phyloP scores from a whole-genome alignment of 1,140 invertebrate species.

The Carposina sasakii region DNA sequence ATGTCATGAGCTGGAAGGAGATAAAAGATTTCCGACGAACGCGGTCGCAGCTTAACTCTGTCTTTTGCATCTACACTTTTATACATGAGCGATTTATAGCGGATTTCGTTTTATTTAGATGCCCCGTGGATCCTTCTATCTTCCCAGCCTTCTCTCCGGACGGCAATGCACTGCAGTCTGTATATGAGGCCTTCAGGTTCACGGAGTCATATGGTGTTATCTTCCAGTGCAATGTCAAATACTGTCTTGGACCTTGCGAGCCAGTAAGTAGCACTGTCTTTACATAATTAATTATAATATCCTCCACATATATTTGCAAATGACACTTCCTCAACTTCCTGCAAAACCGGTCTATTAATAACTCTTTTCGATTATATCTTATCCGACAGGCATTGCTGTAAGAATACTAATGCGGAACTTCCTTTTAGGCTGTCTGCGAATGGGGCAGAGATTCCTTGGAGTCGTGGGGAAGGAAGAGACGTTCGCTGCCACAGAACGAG shows the following conservation, averaged over 20 bases:
- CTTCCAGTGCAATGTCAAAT: slow-evolving; percentile 98
- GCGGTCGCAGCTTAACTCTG: no score
- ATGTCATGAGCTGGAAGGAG: no score
- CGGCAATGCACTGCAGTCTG: slow-evolving; percentile 89
- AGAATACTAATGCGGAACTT: no score
- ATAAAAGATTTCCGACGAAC: no score
- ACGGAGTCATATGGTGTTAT: slow-evolving; percentile 97
- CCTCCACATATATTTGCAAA: no score
- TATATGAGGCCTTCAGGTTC: slow-evolving; percentile 96
- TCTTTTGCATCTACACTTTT: no score
- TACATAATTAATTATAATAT: no score
- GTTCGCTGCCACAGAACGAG: slow-evolving; percentile 74
- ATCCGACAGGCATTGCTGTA: no score
- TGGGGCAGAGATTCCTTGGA: slow-evolving; percentile 90
- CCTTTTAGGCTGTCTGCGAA: slow-evolving; percentile 85
- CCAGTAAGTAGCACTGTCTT: slow-evolving; percentile 88
- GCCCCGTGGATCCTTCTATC: slow-evolving; percentile 93
- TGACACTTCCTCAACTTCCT: no score
- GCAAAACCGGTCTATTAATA: no score
- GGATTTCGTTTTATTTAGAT: slow-evolving; percentile 76
- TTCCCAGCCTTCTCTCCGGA: slow-evolving; percentile 93
- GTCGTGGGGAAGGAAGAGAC: slow-evolving; percentile 91
- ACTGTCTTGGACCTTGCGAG: slow-evolving; percentile 95
- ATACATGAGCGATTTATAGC: no score
- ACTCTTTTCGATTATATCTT: no score